Percentiles rank a stretch among this genome's conserved stretches.
Conservation (phyloP, 2,888 invertebrate species). For the Prosopocoilus inquinatus region DNA sequence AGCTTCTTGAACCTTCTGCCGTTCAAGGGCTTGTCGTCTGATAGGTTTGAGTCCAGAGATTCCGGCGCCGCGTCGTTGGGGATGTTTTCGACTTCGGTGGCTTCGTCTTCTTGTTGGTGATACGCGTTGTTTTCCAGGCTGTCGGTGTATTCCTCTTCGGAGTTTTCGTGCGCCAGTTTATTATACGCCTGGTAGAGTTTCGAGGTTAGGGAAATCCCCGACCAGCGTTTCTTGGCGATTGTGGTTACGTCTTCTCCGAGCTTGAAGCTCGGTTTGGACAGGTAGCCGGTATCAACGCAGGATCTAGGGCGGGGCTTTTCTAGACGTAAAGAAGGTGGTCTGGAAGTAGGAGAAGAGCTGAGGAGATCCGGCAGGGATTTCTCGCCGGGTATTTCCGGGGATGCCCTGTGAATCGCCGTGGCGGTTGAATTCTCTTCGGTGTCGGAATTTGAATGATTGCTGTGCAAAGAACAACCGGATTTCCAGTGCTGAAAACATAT, state of each 20-base stretch:
- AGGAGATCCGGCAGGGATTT: constrained; percentile 56
- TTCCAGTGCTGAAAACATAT: constrained; percentile 11
- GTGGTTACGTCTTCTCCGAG: constrained; percentile 49
- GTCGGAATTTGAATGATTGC: constrained; percentile 46
- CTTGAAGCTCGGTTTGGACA: constrained; percentile 42
- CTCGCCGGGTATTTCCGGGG: constrained; percentile 51
- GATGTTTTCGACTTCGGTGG: constrained; percentile 12
- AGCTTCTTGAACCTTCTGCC: constrained; percentile 71
- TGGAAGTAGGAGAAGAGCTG: constrained; percentile 55
- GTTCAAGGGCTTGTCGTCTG: constrained; percentile 51
- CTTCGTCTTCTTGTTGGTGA: constrained; percentile 13
- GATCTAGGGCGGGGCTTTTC: constrained; percentile 67
- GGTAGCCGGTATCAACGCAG: constrained; percentile 59
- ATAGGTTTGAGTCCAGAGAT: constrained; percentile 45
- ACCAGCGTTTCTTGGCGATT: constrained; percentile 66
- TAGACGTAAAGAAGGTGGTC: constrained; percentile 48
- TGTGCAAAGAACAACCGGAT: constrained; percentile 13
- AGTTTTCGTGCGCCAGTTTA: constrained; percentile 64
- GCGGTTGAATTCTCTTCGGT: constrained; percentile 47
- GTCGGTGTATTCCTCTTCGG: constrained; percentile 71
- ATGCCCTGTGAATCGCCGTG: constrained; percentile 55
- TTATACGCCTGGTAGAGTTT: constrained; percentile 73
- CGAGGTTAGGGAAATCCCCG: constrained; percentile 67
- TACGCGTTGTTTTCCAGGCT: constrained; percentile 58
- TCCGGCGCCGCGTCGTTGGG: constrained; percentile 42